phyloP scores from a whole-genome alignment of 2,888 invertebrate genomes.

The Limnephilus auricula region DNA sequence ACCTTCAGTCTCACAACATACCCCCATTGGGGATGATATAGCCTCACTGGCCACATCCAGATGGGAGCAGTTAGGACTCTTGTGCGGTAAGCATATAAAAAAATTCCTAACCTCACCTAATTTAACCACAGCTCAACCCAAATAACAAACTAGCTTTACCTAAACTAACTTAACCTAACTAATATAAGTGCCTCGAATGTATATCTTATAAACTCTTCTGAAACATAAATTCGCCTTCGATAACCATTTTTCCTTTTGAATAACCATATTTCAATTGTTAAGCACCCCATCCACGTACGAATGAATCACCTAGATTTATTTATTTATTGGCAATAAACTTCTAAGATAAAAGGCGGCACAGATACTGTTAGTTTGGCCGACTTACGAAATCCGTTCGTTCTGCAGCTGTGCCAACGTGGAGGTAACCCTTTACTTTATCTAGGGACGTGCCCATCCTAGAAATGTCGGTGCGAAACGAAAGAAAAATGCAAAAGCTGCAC shows the following conservation, averaged over 20 bases:
- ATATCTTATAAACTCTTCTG: neutral
- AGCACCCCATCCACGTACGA: neutral
- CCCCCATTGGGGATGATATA: too few relatives aligned
- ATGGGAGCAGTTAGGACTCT: too few relatives aligned
- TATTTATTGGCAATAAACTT: neutral
- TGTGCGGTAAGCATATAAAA: too few relatives aligned
- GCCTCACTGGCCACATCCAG: too few relatives aligned
- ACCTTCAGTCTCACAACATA: too few relatives aligned
- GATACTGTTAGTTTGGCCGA: neutral
- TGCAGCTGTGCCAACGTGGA: neutral
- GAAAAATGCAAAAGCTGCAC: neutral
- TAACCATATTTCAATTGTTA: neutral
- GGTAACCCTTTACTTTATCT: neutral
- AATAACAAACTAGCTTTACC: neutral
- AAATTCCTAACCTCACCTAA: neutral
- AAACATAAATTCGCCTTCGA: neutral
- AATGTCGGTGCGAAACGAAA: neutral
- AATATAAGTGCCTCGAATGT: neutral
- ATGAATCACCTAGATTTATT: neutral
- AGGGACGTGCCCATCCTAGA: neutral
- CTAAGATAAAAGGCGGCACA: neutral
- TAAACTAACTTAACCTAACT: too few relatives aligned
- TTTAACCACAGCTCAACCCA: neutral
- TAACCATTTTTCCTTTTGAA: neutral
- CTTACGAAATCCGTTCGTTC: neutral